Percentiles rank a stretch among this genome's conserved stretches.
Evolutionary conservation across 2,113 vertebrate species (phyloP).

Genomic region (Ceratotherium simum): DNA sequence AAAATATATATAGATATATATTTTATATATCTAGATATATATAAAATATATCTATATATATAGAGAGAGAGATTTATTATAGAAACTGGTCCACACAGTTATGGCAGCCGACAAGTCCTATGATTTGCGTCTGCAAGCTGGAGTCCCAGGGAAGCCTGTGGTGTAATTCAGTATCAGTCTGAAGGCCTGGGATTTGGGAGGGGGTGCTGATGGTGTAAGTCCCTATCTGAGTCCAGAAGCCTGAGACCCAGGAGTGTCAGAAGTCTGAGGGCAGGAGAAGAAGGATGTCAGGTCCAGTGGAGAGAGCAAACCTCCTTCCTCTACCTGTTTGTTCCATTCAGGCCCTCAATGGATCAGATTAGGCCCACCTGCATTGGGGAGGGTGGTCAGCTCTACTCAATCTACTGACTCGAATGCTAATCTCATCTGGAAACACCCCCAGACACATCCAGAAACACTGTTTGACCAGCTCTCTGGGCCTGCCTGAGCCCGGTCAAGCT

Average conservation of each 20-base stretch:
- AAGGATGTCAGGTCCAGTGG: fast-evolving
- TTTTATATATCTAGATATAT: no score
- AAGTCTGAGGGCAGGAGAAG: background rate
- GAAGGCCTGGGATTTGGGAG: background rate
- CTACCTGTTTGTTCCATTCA: background rate
- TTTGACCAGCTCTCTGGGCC: background rate
- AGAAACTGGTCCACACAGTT: background rate
- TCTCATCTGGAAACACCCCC: background rate
- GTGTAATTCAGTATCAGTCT: background rate
- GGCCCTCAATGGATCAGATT: background rate
- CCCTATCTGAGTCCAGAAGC: background rate
- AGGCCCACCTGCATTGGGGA: background rate
- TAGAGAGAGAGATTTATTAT: no score
- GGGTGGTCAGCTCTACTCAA: background rate
- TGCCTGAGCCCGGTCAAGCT: no score
- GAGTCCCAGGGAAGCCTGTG: background rate
- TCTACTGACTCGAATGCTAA: background rate
- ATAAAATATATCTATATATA: no score
- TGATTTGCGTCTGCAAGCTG: background rate
- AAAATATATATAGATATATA: no score
- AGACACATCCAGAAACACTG: background rate
- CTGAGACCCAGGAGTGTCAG: no score
- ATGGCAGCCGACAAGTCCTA: background rate
- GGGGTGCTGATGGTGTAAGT: background rate
- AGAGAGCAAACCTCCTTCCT: no score